These are phyloP conservation scores for Aromia moschata DNA, from an alignment of 2,888 invertebrate species.

Conservation along the genomic window DNA sequence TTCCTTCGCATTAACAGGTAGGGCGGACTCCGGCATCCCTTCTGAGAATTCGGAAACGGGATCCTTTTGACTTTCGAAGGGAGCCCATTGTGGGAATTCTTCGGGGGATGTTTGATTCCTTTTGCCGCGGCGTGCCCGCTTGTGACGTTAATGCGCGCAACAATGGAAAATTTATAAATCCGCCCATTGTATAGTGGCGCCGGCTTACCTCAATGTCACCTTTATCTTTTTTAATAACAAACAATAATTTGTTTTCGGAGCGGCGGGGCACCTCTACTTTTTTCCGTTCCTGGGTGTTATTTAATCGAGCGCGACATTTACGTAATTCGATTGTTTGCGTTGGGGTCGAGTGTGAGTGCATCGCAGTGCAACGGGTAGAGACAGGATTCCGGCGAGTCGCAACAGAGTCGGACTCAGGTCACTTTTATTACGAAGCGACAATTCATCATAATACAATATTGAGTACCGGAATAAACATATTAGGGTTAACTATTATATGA, in stretches of 20 bases:
- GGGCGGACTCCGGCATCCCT: slow-evolving; percentile 32
- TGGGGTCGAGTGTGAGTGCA: too few relatives aligned
- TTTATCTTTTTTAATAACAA: slow-evolving; percentile 34
- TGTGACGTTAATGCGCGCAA: slow-evolving; percentile 37
- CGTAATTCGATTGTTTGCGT: too few relatives aligned
- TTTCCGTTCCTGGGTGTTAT: neutral
- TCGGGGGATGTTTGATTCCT: slow-evolving; percentile 25
- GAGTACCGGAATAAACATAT: too few relatives aligned
- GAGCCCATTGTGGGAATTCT: slow-evolving; percentile 44
- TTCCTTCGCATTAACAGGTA: slow-evolving; percentile 45
- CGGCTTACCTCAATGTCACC: slow-evolving; percentile 39
- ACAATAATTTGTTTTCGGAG: slow-evolving; percentile 31
- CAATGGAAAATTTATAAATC: slow-evolving; percentile 40
- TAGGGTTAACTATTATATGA: too few relatives aligned
- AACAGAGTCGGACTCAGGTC: too few relatives aligned
- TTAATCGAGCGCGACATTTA: neutral
- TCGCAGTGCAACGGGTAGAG: too few relatives aligned
- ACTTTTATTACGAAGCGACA: too few relatives aligned
- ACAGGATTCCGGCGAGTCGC: too few relatives aligned
- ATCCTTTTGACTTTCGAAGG: slow-evolving; percentile 41
- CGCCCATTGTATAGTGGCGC: slow-evolving; percentile 45
- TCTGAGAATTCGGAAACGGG: slow-evolving; percentile 49
- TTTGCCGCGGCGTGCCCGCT: slow-evolving; percentile 29
- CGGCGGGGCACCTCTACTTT: slow-evolving; percentile 12
- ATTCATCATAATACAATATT: too few relatives aligned